Conservation (phyloP, 1,140 invertebrate species). For the Eufriesea mexicana region DNA sequence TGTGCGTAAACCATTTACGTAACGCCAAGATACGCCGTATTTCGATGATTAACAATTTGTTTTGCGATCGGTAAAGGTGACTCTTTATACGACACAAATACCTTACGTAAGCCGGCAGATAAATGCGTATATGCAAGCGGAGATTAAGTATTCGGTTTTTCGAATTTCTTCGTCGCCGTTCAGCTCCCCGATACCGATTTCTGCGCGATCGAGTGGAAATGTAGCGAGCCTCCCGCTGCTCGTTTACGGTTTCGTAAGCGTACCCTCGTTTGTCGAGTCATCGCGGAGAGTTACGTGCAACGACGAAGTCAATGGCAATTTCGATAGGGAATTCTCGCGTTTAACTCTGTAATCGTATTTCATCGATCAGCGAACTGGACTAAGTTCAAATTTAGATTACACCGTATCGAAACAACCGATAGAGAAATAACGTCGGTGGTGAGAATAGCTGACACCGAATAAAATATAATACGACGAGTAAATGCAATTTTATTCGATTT, state of each 20-base stretch:
- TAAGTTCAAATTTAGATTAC: too few relatives aligned
- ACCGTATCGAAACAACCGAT: too few relatives aligned
- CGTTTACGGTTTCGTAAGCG: too few relatives aligned
- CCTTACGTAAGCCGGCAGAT: constrained; percentile 80
- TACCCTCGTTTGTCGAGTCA: neutral
- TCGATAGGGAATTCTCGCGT: too few relatives aligned
- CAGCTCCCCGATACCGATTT: neutral
- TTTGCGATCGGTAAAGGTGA: constrained; percentile 82
- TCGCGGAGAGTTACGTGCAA: neutral
- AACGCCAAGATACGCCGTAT: constrained; percentile 77
- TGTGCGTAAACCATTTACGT: constrained; percentile 77
- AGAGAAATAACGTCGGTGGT: too few relatives aligned
- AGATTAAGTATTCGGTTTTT: constrained; percentile 74
- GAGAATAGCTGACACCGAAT: too few relatives aligned
- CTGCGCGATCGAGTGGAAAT: neutral
- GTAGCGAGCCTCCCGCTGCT: neutral
- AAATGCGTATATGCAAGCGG: constrained; percentile 74
- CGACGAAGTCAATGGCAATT: too few relatives aligned
- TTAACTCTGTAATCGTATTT: too few relatives aligned
- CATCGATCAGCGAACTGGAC: too few relatives aligned
- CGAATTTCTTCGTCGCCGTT: constrained; percentile 59
- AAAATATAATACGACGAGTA: too few relatives aligned
- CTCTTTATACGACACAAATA: constrained; percentile 81
- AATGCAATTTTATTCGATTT: too few relatives aligned
- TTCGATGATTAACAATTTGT: constrained; percentile 82